Conservation (phyloP, 2,888 invertebrate species). For the Melitaea athalia region DNA sequence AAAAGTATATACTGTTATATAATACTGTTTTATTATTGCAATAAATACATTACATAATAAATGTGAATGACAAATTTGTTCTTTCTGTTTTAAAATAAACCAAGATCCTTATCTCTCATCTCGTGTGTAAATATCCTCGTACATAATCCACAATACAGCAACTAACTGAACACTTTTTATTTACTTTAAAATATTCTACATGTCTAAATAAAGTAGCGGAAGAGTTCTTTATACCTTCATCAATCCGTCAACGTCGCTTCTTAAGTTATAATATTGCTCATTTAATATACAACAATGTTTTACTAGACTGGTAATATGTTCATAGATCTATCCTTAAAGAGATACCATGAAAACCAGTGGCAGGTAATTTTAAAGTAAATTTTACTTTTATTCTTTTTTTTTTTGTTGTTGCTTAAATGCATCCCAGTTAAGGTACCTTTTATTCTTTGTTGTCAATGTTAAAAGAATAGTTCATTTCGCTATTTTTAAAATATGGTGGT, state of each 20-base stretch:
- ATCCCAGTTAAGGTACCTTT: not conserved
- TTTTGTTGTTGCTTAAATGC: no score
- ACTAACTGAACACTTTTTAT: slow-evolving; percentile 19
- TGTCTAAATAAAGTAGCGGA: slow-evolving; percentile 25
- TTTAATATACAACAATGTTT: slow-evolving; percentile 23
- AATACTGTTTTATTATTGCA: not conserved
- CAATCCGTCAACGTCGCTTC: slow-evolving; percentile 31
- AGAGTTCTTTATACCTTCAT: slow-evolving; percentile 26
- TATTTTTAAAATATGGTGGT: no score
- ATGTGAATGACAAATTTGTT: not conserved
- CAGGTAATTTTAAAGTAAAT: not conserved
- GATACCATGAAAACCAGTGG: not conserved
- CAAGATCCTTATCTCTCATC: slow-evolving; percentile 1
- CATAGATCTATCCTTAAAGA: slow-evolving; percentile 4
- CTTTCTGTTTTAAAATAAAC: slow-evolving; percentile 3
- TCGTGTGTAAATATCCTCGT: not conserved
- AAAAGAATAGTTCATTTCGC: no score
- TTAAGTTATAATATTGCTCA: slow-evolving; percentile 29
- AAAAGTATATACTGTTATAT: not conserved
- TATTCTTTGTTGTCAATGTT: not conserved
- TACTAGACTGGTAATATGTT: slow-evolving; percentile 12
- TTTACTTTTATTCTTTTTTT: not conserved
- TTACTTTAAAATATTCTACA: slow-evolving; percentile 7
- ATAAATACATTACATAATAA: not conserved
- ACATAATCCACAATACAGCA: not conserved